Evolutionary conservation across 2,113 vertebrate genomes (phyloP).

Genomic region (Nothobranchius furzeri): DNA sequence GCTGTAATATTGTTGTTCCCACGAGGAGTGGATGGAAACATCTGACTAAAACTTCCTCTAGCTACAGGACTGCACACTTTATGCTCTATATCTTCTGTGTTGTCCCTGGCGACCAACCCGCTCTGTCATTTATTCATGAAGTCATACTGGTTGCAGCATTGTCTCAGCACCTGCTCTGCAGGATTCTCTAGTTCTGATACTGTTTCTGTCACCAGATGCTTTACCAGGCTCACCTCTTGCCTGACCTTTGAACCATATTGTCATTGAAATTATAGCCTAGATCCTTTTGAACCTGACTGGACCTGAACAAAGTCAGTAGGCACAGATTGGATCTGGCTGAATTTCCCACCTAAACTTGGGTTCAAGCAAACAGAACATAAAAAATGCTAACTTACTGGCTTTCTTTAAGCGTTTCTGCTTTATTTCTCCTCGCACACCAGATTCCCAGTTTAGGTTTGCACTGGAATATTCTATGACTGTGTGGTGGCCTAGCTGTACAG

Average conservation of each 20-base stretch:
- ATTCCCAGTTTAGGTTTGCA: conserved; percentile 44
- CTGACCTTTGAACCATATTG: conserved; percentile 22
- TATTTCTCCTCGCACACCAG: conserved; percentile 10
- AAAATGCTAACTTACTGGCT: neutral
- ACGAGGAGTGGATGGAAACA: too few species aligned
- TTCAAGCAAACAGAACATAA: conserved; percentile 10
- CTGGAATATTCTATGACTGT: too few species aligned
- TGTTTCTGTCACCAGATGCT: conserved; percentile 19
- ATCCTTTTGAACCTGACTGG: conserved; percentile 32
- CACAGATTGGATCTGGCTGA: conserved; percentile 35
- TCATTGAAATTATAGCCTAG: conserved; percentile 44
- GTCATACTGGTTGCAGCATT: conserved; percentile 7
- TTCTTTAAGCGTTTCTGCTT: neutral
- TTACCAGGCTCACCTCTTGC: conserved; percentile 33
- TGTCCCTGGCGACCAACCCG: neutral
- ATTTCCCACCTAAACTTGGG: conserved; percentile 53
- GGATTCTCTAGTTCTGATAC: conserved; percentile 31
- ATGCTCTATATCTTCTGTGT: too few species aligned
- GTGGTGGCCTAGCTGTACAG: neutral
- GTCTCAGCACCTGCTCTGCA: conserved; percentile 28
- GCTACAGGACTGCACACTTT: too few species aligned
- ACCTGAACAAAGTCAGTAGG: conserved; percentile 19
- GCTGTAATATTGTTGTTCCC: too few species aligned
- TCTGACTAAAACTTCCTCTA: too few species aligned
- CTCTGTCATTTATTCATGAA: neutral